These are phyloP conservation scores for Thunnus albacares DNA, from an alignment of 2,797 vertebrate genomes.

Conservation along the genomic window DNA sequence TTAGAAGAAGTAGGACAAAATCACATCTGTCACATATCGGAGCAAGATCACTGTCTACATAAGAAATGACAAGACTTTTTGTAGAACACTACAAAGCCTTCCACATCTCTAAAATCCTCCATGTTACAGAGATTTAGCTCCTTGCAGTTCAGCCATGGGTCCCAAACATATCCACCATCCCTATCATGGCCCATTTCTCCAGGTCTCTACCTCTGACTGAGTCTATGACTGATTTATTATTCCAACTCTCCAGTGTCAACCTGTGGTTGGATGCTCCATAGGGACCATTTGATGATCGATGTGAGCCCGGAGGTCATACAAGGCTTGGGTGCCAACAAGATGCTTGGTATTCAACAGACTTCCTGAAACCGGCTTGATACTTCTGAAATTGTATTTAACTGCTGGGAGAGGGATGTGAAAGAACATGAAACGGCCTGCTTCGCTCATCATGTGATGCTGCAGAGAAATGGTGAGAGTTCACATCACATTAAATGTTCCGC, in stretches of 20 bases:
- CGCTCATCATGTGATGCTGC: neutral
- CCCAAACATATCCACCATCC: constrained; percentile 8
- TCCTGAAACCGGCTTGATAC: constrained; percentile 41
- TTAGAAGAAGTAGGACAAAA: constrained; percentile 20
- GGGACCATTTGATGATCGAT: constrained; percentile 68
- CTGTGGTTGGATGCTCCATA: constrained; percentile 44
- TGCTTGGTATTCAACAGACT: constrained; percentile 66
- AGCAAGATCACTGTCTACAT: constrained; percentile 19
- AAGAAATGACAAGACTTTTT: constrained; percentile 9
- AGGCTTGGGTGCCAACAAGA: constrained; percentile 44
- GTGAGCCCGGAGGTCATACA: constrained; percentile 58
- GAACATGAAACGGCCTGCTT: neutral
- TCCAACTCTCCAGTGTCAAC: constrained; percentile 49
- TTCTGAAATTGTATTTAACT: constrained; percentile 6
- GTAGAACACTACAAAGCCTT: neutral
- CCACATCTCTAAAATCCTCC: neutral
- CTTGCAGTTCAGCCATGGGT: constrained; percentile 6
- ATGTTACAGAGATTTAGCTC: constrained; percentile 14
- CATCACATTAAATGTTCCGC: neutral
- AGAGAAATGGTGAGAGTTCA: neutral
- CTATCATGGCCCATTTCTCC: constrained; percentile 44
- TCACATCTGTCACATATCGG: constrained; percentile 20
- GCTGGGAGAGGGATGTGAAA: neutral
- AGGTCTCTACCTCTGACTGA: constrained; percentile 41
- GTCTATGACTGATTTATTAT: constrained; percentile 58